phyloP scores from a whole-genome alignment of 2,888 invertebrate species.

The Sinhomidia bicolor region DNA sequence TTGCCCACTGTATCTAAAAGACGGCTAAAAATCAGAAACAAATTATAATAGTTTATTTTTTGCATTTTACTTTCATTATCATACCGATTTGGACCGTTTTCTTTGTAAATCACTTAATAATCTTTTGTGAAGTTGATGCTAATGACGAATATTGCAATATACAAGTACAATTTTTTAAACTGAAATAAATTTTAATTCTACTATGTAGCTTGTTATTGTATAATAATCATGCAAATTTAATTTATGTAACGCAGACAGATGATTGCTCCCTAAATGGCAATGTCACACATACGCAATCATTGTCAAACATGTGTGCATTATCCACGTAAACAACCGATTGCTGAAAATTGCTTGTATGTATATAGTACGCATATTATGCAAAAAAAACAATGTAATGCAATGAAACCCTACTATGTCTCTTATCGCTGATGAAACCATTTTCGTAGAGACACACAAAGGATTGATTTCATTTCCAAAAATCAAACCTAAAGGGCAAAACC shows the following conservation, averaged over 20 bases:
- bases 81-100: slow-evolving; percentile 61
- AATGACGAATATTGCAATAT: background rate
- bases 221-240: slow-evolving; percentile 20
- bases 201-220: background rate
- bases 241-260: slow-evolving; percentile 48
- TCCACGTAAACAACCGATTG: too few relatives aligned
- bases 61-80: slow-evolving; percentile 44
- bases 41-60: background rate
- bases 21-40: background rate
- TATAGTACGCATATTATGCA: too few relatives aligned
- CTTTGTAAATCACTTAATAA: slow-evolving; percentile 39
- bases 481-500: slow-evolving; percentile 13
- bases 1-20: background rate
- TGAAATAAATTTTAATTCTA: slow-evolving; percentile 19
- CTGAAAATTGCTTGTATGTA: too few relatives aligned
- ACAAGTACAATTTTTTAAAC: background rate
- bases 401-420: too few relatives aligned
- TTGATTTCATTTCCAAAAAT: slow-evolving; percentile 27
- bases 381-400: too few relatives aligned
- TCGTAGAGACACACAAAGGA: background rate
- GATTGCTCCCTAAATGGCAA: slow-evolving; percentile 36
- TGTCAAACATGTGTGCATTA: background rate
- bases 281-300: slow-evolving; percentile 42
- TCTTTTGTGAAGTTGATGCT: background rate
- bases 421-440: background rate